Conservation (phyloP, 2,113 vertebrate species). For the Lutjanus erythropterus region DNA sequence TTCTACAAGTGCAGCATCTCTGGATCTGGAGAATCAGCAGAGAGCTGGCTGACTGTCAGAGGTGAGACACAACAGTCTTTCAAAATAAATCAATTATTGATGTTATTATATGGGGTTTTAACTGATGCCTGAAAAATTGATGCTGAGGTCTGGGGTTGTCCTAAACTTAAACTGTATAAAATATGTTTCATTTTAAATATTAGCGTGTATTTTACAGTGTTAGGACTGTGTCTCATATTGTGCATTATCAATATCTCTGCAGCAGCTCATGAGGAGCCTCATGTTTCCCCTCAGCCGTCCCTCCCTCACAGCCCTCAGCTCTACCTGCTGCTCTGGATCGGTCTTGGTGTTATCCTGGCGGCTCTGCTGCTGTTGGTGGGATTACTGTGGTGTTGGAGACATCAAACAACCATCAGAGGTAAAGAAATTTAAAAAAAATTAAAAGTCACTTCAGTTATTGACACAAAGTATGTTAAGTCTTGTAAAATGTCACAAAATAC, state of each 20-base stretch:
- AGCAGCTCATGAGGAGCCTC: neutral
- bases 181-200: no score
- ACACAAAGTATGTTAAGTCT: no score
- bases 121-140: neutral
- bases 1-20: neutral
- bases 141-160: no score
- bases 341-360: neutral
- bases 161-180: no score
- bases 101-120: neutral
- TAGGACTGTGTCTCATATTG: neutral
- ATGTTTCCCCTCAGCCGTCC: rapidly evolving
- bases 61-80: neutral
- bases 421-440: rapidly evolving
- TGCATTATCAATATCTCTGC: neutral
- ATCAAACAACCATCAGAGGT: neutral
- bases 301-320: rapidly evolving
- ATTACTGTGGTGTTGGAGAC: neutral
- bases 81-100: neutral
- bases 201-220: neutral
- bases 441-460: neutral
- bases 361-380: neutral
- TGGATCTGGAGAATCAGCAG: neutral
- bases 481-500: no score
- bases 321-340: neutral
- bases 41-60: slow-evolving; percentile 3